Evolutionary conservation across 1,140 invertebrate species (phyloP), one percentile per base, ranked within the genome.

Genomic region (Euglossa dilemma): DNA sequence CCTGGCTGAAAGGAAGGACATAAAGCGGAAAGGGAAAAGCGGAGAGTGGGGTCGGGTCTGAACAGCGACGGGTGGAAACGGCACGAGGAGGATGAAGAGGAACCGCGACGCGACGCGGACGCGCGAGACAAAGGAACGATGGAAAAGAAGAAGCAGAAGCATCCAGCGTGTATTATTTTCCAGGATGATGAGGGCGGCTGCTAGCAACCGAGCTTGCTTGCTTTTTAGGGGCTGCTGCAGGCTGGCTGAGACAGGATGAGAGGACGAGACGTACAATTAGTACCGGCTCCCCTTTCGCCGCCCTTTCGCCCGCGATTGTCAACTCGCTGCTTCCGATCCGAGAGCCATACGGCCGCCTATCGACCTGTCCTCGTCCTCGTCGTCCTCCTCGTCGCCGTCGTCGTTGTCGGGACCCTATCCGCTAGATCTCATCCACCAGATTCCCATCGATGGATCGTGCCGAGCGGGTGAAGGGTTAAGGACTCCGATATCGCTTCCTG

Each of bases 211-310:
- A 43, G 28, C 36, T 25, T 67, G 78, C 56, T 82, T 84, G 86
- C 83, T 87, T 89, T 89, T 82, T 85, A 80, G 72, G 70, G 84
- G 18, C 66, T 12, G 83, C 83, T 85, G 74, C 47, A 81, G 83
- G 83, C 79, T 75, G 83, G 61, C 59, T 45, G 70, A 75, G 79
- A 81, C 83, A 72, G 80, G 79, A 80, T 76, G 85, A 77, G 79
- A 87, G 85, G 85, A 87, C 85, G 70, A 91, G 86, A 91, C 87
- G 86, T 87, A 91, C 90, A 91, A 91, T 91, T 91, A 91, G 89
- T 87, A 90, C 88, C 84, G 83, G 63, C 61, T 83, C 23, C 14
- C 43, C 20, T 78, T 23, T 4, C 23, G 12, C n/a, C 2, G 36
- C n/a, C 36, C 56, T 66, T 47, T 84, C 59, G 36, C 69, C 70